Percentiles rank a stretch among this genome's conserved stretches.
Evolutionary conservation across 64 coral and sea anemone genomes (phyloP).

Genomic region (Actinia equina): DNA sequence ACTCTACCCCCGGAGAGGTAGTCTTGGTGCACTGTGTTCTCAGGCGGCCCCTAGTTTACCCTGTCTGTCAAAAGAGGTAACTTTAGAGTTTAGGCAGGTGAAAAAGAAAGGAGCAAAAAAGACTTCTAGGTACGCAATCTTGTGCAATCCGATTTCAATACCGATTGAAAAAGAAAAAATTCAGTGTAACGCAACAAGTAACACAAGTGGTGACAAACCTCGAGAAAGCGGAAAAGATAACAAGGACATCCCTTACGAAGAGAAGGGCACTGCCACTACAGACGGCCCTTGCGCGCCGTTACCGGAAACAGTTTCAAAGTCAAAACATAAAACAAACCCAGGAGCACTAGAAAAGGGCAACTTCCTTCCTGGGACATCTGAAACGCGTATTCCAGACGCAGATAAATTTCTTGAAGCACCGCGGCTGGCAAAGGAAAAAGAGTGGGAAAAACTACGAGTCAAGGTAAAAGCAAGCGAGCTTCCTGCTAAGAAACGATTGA

Average conservation of each 20-base stretch:
- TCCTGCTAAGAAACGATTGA: not conserved
- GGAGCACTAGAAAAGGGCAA: not conserved
- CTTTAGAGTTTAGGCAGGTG: not conserved
- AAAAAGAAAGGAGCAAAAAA: slow-evolving; percentile 2
- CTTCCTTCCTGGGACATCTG: not conserved
- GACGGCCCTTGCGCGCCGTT: not conserved
- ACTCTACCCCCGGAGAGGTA: not conserved
- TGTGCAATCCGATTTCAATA: not conserved
- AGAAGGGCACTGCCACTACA: not conserved
- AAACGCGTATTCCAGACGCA: not conserved
- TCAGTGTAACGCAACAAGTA: not conserved
- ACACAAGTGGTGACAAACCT: not conserved
- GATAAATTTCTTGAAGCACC: not conserved
- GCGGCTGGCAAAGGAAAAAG: not conserved
- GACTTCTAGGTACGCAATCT: not conserved
- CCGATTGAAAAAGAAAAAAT: not conserved
- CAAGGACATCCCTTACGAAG: not conserved
- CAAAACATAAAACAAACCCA: not conserved
- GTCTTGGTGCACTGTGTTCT: not conserved
- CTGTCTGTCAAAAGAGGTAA: slow-evolving; percentile 4
- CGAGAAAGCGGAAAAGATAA: not conserved
- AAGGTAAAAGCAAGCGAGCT: not conserved
- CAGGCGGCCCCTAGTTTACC: not conserved
- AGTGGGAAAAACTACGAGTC: not conserved
- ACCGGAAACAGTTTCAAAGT: too few species aligned